These are phyloP conservation scores for Drosophila nasuta DNA, from an alignment of 1,140 invertebrate genomes.

Conservation along the genomic window DNA sequence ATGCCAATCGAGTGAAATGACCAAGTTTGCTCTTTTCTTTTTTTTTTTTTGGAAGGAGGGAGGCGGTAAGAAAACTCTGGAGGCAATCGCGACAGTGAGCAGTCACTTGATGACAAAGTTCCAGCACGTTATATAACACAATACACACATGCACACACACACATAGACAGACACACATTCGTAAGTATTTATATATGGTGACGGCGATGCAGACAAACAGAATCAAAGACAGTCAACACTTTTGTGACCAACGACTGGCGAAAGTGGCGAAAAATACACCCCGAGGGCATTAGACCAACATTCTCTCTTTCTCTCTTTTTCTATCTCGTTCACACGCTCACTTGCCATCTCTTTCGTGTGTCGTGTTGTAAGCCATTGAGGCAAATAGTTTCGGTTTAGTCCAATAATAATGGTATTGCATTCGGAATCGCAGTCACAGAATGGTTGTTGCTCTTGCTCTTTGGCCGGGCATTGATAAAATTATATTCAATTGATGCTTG, in stretches of 20 bases:
- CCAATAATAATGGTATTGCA: constrained; percentile 79
- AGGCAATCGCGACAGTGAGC: constrained; percentile 28
- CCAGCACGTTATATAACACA: constrained; percentile 8
- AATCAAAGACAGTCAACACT: constrained; percentile 81
- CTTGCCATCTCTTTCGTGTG: constrained; percentile 37
- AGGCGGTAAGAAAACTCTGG: constrained; percentile 5
- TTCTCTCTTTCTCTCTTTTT: not conserved
- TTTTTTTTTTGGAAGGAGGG: not conserved
- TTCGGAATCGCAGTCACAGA: constrained; percentile 18
- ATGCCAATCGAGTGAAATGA: constrained; percentile 30
- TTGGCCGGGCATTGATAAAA: constrained; percentile 54
- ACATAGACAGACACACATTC: not conserved
- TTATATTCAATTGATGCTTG: constrained; percentile 80
- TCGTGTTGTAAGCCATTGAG: constrained; percentile 76
- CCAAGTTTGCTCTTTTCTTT: not conserved
- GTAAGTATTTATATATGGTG: constrained; percentile 14
- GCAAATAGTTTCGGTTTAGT: constrained; percentile 80
- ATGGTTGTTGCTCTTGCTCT: constrained; percentile 22
- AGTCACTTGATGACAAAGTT: constrained; percentile 27
- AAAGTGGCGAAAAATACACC: constrained; percentile 78
- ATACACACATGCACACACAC: constrained; percentile 9
- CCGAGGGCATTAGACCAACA: constrained; percentile 69
- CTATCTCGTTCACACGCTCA: not conserved
- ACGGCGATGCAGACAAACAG: constrained; percentile 66
- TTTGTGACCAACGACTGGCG: constrained; percentile 48